A percentile compares a stretch with the other conserved stretches of the same genome.
phyloP scores from a whole-genome alignment of 2,888 invertebrate species.

The Andrena marginata region DNA sequence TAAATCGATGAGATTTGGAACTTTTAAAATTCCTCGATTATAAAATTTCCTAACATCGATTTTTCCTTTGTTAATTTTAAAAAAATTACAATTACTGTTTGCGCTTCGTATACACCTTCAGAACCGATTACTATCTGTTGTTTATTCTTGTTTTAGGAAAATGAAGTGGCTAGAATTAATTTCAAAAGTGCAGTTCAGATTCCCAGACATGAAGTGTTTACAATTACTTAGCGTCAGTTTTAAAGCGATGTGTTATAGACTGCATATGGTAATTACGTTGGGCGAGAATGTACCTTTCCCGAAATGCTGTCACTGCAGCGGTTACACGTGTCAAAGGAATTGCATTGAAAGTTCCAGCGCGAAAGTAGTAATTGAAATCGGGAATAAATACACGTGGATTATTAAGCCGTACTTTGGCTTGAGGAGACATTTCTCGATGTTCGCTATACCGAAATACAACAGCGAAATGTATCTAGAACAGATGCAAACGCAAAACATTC shows the following conservation, averaged over 20 bases:
- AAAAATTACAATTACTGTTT: not conserved
- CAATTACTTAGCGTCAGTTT: conserved; percentile 82
- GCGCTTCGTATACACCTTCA: not conserved
- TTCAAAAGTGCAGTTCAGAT: conserved; percentile 82
- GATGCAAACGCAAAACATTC: conserved; percentile 72
- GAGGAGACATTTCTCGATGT: conserved; percentile 82
- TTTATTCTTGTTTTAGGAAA: conserved; percentile 76
- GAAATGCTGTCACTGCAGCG: conserved; percentile 83
- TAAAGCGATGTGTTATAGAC: conserved; percentile 83
- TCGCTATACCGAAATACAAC: conserved; percentile 83
- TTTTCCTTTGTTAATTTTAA: not conserved
- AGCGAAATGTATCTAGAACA: conserved; percentile 77
- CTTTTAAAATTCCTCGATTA: not conserved
- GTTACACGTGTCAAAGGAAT: conserved; percentile 83
- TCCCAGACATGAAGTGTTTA: conserved; percentile 83
- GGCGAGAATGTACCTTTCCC: conserved; percentile 81
- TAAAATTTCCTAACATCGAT: not conserved
- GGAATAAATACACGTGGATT: conserved; percentile 85
- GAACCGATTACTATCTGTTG: not conserved
- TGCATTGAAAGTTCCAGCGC: conserved; percentile 83
- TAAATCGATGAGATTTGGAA: conserved; percentile 12
- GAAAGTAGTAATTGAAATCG: conserved; percentile 84
- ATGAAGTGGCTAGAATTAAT: conserved; percentile 83
- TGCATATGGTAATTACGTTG: conserved; percentile 82
- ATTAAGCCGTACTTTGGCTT: conserved; percentile 82